Evolutionary conservation across 1,140 invertebrate genomes (phyloP), one percentile per base, ranked within the genome.

Genomic region (Ceratina calcarata): DNA sequence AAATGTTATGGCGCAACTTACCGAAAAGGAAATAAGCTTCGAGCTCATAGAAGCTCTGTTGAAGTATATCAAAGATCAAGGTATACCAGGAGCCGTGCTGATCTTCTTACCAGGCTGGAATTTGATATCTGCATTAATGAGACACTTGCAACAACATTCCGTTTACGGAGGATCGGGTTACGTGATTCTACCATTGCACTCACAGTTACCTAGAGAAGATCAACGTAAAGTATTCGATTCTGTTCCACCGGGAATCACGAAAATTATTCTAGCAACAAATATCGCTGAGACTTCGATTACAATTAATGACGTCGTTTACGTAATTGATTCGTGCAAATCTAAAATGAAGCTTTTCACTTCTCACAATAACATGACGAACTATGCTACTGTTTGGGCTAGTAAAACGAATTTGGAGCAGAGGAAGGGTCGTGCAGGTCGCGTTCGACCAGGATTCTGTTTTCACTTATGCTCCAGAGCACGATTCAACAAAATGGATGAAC

Each of bases 281-380:
- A 98, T 99, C 86, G 97, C 97, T 0, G 98, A 99, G 93, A 98
- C 97, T 0, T 98, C 98, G 10, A 98, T 99, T 67, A 99, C 98
- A 7, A 99, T 99, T 82, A 97, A 99, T 90, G 98, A 99, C 91
- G 97, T 99, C 10, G 98, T 99, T 2, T 99, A 97, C 91, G 98
- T 99, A 0, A 97, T 99, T 86, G 98, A 99, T 91, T 96, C 96
- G 55, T 98, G 98, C 89, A 98, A 98, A 93, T 97, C 98, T 0
- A 99, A 99, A 90, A 97, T 98, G 94, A 99, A 99, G 89, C 93
- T 98, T 58, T 99, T 98, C 88, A 98, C 98, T 1, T 97, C 98
- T 0, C 97, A 99, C 88, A 98, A 98, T 88, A 99, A 99, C 91
- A 97, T 99, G 95, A 98, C 97, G 0, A 98, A 97, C 86, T 98